phyloP scores from a whole-genome alignment of 2,113 vertebrate species.

The Apodemus sylvaticus region DNA sequence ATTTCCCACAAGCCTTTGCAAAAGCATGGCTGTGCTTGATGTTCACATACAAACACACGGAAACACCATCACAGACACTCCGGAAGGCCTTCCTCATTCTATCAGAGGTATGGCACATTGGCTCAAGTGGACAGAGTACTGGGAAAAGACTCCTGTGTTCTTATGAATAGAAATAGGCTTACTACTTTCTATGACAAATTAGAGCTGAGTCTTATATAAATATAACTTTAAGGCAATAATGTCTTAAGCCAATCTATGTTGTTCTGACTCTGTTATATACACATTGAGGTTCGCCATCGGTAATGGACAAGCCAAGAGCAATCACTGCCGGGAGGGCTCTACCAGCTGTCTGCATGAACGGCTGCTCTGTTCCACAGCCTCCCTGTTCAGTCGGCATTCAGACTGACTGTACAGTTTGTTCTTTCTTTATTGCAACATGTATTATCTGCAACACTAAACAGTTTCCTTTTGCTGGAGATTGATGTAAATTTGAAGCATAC shows the following conservation, averaged over 20 bases:
- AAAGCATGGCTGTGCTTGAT: background rate
- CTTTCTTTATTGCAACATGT: background rate
- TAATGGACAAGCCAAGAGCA: conserved; percentile 19
- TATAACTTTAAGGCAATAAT: background rate
- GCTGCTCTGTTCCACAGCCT: background rate
- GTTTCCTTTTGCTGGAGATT: background rate
- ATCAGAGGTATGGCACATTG: background rate
- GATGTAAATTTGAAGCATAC: background rate
- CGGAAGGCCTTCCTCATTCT: background rate
- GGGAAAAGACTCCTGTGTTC: background rate
- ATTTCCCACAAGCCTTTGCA: background rate
- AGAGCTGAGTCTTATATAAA: conserved; percentile 50
- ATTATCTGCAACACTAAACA: background rate
- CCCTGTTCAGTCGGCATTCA: background rate
- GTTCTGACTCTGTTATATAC: background rate
- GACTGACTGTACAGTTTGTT: background rate
- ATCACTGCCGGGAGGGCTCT: background rate
- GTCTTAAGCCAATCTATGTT: conserved; percentile 44
- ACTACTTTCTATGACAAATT: conserved; percentile 58
- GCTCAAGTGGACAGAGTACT: background rate
- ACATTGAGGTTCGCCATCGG: conserved; percentile 49
- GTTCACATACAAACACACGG: background rate
- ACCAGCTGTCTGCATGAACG: background rate
- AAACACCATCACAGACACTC: background rate
- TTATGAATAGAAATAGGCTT: background rate